Base-by-base conservation (phyloP, 2,113 vertebrate genomes). In the Clarias magur region DNA sequence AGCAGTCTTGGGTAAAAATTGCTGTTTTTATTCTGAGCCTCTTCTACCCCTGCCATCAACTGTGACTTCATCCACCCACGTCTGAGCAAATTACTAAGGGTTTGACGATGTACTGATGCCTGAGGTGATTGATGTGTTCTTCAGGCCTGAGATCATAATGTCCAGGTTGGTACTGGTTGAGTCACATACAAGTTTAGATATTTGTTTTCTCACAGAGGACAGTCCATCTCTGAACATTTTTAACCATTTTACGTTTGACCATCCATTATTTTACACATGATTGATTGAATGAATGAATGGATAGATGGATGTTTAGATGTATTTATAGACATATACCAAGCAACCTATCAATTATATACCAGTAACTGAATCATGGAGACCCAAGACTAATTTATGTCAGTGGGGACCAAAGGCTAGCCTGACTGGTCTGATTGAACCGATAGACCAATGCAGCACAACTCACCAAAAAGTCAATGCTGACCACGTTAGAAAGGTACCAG, bases 221-320 rank as follows among this genome's bases (percentile, higher is more conserved):
- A 80, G 76, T 23, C 72, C 5, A 56, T 6, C 38, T 70, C 59
- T 76, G 80, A 83, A 83, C 42, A 75, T 87, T 21, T 53, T 82
- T 19, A 59, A 63, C 48, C 34, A 42, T 48, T 25, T 86, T 73
- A 48, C 63, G 38, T 67, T 60, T 25, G 30, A 81, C 25, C 70
- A 17, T 30, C 42, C 56, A 23, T n/a, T 68, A 27, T 57, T 57
- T 79, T 54, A 56, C 56, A 59, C n/a, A 30, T 84, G 70, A 42
- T 73, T 25, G 10, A 12, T 19, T n/a, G 23, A 16, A 16, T 54
- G 25, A 13, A 15, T 72, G 16, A 19, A 63, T 68, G 13, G 25
- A 13, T 65, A n/a, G 63, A 25, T 65, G 11, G 63, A 65, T 65
- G 4, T 8, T 8, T 8, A 48, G 6, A 0, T 48, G 48, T 48